Base-by-base conservation (phyloP, 2,113 vertebrate species). In the Tinamus guttatus region DNA sequence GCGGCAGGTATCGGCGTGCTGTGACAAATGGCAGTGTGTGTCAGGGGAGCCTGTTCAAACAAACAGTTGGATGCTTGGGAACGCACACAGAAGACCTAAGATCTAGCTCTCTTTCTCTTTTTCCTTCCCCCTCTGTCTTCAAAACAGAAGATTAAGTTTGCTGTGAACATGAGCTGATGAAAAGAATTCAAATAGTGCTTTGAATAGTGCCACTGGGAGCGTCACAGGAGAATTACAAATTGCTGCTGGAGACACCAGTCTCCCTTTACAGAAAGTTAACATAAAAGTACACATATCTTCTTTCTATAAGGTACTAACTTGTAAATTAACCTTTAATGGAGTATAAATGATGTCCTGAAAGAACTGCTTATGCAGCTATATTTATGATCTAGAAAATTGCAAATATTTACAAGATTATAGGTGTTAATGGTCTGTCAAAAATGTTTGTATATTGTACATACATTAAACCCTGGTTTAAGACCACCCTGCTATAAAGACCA, bases 331-430 rank as follows among this genome's bases (percentile, higher is more conserved):
- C 98, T 98, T 98, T 98, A 98, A 98, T 98, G 98, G 98, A 98
- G 97, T 98, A 98, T 98, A 98, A 98, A 98, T 98, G 98, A 98
- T 98, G 98, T 98, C 97, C 97, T 98, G 98, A 98, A 98, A 98
- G 98, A 97, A 97, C 98, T 98, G 98, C 98, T 98, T 98, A 98
- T 98, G 97, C 96, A 97, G 97, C 97, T 98, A 98, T 98, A 98
- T 98, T 98, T 98, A 98, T 98, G 98, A 98, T 98, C 98, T 98
- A 98, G 98, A 98, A 98, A 98, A 98, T 98, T 98, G 98, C 98
- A 98, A 98, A 98, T 98, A 98, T 98, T 98, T 98, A 98, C 98
- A 98, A 98, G 98, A 98, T 98, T 98, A 98, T 98, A 98, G 98
- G 98, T 98, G 98, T 98, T 98, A 98, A 98, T 98, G 98, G 98